Base-by-base conservation (phyloP, 1,140 invertebrate genomes). In the Philotrypesis tridentata region DNA sequence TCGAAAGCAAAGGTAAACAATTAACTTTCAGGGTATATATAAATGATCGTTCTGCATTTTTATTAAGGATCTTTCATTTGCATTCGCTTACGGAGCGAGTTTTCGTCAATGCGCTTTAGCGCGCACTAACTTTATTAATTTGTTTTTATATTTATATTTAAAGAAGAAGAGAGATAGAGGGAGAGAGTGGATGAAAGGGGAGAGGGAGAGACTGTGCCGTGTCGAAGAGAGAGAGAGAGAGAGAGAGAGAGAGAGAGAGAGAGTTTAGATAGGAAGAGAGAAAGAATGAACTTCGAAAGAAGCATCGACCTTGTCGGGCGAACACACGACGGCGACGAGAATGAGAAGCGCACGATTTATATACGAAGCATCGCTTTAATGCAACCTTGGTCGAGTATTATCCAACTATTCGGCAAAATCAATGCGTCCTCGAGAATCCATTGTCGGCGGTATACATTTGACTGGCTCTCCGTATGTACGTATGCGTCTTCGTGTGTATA, bases 1-100 rank as follows among this genome's bases (percentile, higher is more conserved):
- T 88, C 83, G 82, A 89, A 89, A 88, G 86, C 84, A 89, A 87
- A 87, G 82, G 72, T 88, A 87, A 88, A 88, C 84, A 85, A 86
- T 85, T 88, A 89, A 87, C 85, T 87, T 86, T 84, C 82, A 85
- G 80, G 86, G 83, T 84, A 83, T 88, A 85, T 88, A 89, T 84
- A 89, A 89, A 88, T 78, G 68, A 73, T 88, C 83, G 86, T 88
- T 89, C 85, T 86, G 70, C 80, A 43, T 83, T 72, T 79, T 79
- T 79, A 74, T 72, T 67, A 70, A 80, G 37, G 55, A 72, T 79
- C 63, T 82, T 85, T 25, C 63, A 72, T 79, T 72, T 75, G 43
- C 75, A 83, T 63, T 85, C 79, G 82, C 72, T 86, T 86, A 84
- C 80, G 82, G 60, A 43, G 31, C 29, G 71, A 79, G 84, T 84